Percentiles rank a stretch among this genome's conserved stretches.
These are phyloP conservation scores for pig (Sus scrofa) DNA, from an alignment of 2,113 vertebrate genomes.

Conservation along the genomic window T2T-Sscrofa CM000812.6:139733001-139733500, in stretches of 20 bases:
- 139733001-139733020: neutral
- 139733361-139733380: neutral
- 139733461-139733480: neutral
- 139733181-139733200: no score
- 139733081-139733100: neutral
- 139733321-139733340: neutral
- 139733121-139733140: no score
- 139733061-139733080: constrained; percentile 29
- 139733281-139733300: no score
- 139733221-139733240: no score
- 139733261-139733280: no score
- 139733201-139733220: no score
- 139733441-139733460: neutral
- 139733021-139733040: neutral
- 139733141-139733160: no score
- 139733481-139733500: neutral
- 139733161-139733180: no score
- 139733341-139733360: neutral
- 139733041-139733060: neutral
- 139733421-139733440: constrained; percentile 9
- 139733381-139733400: neutral
- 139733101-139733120: neutral
- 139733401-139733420: neutral
- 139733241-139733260: no score
- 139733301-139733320: neutral